A percentile compares a stretch with the other conserved stretches of the same genome.
These are phyloP conservation scores for Apus apus DNA, from an alignment of 2,113 vertebrate species.

Conservation along the genomic window DNA sequence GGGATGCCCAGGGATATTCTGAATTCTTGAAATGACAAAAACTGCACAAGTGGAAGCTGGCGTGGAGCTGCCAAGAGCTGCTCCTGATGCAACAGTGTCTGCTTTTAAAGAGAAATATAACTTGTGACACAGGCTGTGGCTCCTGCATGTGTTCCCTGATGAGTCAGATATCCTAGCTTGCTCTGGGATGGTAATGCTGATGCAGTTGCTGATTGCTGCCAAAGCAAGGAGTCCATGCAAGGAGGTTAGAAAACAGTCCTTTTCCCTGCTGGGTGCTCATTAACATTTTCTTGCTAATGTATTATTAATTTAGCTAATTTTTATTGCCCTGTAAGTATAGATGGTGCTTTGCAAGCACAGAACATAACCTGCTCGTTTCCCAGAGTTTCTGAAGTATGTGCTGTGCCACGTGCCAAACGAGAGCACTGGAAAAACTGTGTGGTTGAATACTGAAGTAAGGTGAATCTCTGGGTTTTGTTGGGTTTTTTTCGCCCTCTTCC, in stretches of 20 bases:
- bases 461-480: background rate
- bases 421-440: background rate
- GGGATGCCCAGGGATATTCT: background rate
- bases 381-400: background rate
- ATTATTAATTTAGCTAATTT: conserved; percentile 56
- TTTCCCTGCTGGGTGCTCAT: conserved; percentile 5
- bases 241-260: background rate
- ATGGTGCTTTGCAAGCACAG: background rate
- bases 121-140: background rate
- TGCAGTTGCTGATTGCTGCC: conserved; percentile 15
- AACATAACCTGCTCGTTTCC: background rate
- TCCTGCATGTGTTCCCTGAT: background rate
- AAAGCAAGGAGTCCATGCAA: background rate
- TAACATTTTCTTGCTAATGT: conserved; percentile 48
- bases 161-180: background rate
- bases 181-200: background rate
- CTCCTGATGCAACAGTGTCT: background rate
- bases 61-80: background rate
- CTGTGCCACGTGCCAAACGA: background rate
- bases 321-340: conserved; percentile 21
- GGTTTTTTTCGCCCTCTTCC: background rate
- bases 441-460: background rate
- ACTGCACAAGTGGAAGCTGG: background rate
- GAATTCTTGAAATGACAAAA: background rate
- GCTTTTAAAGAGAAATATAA: background rate